A percentile compares a stretch with the other conserved stretches of the same genome.
Evolutionary conservation across 2,888 invertebrate species (phyloP).

Genomic region (Watsonalla cultraria): DNA sequence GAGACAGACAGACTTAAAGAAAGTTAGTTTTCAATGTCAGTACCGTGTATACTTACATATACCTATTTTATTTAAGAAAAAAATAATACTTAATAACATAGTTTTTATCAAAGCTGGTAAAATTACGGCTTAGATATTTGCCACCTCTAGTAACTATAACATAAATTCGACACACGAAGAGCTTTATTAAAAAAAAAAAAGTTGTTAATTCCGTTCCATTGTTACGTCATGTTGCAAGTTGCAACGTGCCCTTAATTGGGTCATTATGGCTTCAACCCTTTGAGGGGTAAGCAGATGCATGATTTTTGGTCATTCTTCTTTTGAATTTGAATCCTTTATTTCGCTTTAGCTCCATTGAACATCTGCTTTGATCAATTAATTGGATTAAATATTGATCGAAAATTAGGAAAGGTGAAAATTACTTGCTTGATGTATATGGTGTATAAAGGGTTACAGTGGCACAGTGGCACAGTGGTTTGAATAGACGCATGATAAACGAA

Average conservation of each 20-base stretch:
- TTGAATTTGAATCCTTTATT: constrained; percentile 53
- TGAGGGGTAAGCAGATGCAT: constrained; percentile 60
- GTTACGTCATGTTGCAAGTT: constrained; percentile 28
- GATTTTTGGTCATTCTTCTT: constrained; percentile 55
- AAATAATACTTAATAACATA: too few species aligned
- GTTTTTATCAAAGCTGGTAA: too few species aligned
- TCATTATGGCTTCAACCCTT: constrained; percentile 49
- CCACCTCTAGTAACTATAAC: background rate
- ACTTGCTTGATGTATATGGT: too few species aligned
- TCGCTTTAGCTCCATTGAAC: constrained; percentile 30
- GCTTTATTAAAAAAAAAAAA: constrained; percentile 17
- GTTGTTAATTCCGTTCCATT: constrained; percentile 33
- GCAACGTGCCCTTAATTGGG: constrained; percentile 49
- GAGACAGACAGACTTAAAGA: too few species aligned
- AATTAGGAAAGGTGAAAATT: background rate
- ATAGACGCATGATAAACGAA: too few species aligned
- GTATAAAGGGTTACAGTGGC: too few species aligned
- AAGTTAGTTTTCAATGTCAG: too few species aligned
- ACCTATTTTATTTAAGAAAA: too few species aligned
- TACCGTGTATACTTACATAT: too few species aligned
- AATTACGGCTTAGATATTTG: too few species aligned
- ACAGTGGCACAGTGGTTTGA: too few species aligned
- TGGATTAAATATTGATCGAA: constrained; percentile 18
- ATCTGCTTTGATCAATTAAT: constrained; percentile 40
- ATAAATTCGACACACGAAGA: background rate